Base-by-base conservation (phyloP, 2,888 invertebrate species). In the Leucophenga montana region DNA sequence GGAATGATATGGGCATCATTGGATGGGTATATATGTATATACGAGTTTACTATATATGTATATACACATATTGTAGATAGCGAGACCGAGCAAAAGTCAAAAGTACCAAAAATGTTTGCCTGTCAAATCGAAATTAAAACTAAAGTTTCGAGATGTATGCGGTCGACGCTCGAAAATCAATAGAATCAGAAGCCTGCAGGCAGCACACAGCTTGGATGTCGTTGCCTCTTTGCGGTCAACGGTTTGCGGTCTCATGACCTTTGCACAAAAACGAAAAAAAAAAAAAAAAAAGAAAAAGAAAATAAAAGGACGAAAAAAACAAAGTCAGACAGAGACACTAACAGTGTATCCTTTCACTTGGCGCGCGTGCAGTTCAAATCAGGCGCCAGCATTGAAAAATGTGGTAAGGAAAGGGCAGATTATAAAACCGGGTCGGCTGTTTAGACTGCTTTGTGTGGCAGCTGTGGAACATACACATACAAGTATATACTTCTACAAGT, bases 61-160 rank as follows among this genome's bases (percentile, higher is more conserved):
- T n/a, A 46, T 6, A 39, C 14, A 11, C 11, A 33, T 11, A 33
- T n/a, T 39, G 11, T 11, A n/a, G n/a, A 61, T 18, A 44, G 62
- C 11, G 46, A 46, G 22, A 48, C 48, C n/a, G 20, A 18, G 11
- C 53, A 16, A 53, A 53, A 53, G 53, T 53, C 20, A 46, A 18
- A 64, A 48, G 44, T 20, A 62, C 13, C 39, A 44, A 62, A 77
- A 80, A 75, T 68, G 73, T 73, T 73, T 80, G 82, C 80, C 79
- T 82, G 79, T 81, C 83, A 79, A 82, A 80, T 82, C 79, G 79
- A 81, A 82, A 82, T 81, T 82, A 82, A 82, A 81, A 81, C 77
- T 75, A 75, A 81, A 76, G 78, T 76, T 78, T 77, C 70, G 72
- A 73, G 62, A 73, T 13, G 53, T 20, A 54, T 20, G 56, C 22